Evolutionary conservation across 2,888 invertebrate genomes (phyloP), one percentile per base, ranked within the genome.

Genomic region (Crocallis elinguaria): DNA sequence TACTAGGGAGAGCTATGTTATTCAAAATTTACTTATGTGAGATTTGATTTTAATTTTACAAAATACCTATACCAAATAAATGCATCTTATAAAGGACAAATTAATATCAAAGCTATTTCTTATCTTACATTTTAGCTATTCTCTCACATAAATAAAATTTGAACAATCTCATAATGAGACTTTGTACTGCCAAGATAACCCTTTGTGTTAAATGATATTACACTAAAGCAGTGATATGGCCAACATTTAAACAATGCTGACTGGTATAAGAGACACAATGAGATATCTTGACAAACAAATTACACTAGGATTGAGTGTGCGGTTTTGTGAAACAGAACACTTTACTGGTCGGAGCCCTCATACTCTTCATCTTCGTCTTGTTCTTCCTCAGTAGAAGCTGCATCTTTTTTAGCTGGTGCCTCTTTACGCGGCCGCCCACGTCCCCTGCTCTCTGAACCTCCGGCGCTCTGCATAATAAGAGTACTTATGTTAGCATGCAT

Each of bases 331-430:
- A 73, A 75, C 72, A 66, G 58, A 79, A 79, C 76, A 77, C 77
- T 80, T 88, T 89, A 92, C 84, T 92, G 88, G 79, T 92, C 92
- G 67, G 92, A 92, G 66, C 86, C 92, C 59, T 92, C 91, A 39
- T 92, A 91, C 17, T 91, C 92, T 32, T 92, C 91, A 57, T 92
- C 91, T 36, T 88, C 87, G 32, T 92, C 92, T 49, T 91, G 89
- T 69, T 92, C 90, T 63, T 92, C 92, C 62, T 92, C 92, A 49
- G 88, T 77, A 29, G 91, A 88, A 27, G 85, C 86, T 9, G 88
- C 91, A 68, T 90, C 89, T 75, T 92, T 91, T 69, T 91, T 90
- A 29, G 92, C 85, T n/a, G 88, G 70, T 4, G 86, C 82, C 51
- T 92, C 92, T 71, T 92, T 92, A 63, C 92, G 92, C 53, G 88